Base-by-base conservation (phyloP, 2,888 invertebrate species). In the Piscicola geometra region DNA sequence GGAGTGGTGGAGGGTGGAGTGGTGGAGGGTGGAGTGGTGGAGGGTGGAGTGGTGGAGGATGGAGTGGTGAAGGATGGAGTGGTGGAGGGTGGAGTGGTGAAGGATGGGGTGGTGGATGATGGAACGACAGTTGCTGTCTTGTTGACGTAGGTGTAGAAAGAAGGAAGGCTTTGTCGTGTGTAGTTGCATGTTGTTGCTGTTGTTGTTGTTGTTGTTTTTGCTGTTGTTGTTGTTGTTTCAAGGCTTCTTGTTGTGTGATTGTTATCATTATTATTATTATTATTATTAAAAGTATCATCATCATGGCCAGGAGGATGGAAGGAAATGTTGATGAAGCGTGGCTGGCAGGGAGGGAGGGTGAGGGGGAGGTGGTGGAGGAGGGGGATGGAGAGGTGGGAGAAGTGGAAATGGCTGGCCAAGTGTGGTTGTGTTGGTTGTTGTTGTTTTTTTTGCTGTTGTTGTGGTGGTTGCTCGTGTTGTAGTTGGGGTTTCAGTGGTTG, bases 351-450 rank as follows among this genome's bases (percentile, higher is more conserved):
- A 18, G 9, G 60, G 21, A 5, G 25, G 21, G 21, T 25, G 60
- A 56, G 21, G 5, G 60, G 60, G 5, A 5, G 60, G 5, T 21
- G 60, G 3, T 56, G n/a, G 5, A 15, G 25, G 60, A 15, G 25
- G 25, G 25, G 21, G 60, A 70, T 12, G 41, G 70, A 70, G 25
- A 56, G n/a, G 25, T 56, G 3, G 32, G 35, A 32, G 30, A 32
- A 68, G 82, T 15, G 60, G 25, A 56, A 56, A 18, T 56, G n/a
- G n/a, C 15, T 18, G n/a, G 60, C 15, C 3, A 56, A 5, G 9
- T 56, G 15, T 25, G 3, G 25, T 56, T 41, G 41, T 41, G 41
- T 41, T 41, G 5, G 41, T 41, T 41, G 41, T 41, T 5, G 15
- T 41, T 5, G 41, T 41, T 41, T 41, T 41, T 41, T 5, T 41